These are phyloP conservation scores for Agonopterix subpropinquella DNA, from an alignment of 2,888 invertebrate species.

Conservation along the genomic window DNA sequence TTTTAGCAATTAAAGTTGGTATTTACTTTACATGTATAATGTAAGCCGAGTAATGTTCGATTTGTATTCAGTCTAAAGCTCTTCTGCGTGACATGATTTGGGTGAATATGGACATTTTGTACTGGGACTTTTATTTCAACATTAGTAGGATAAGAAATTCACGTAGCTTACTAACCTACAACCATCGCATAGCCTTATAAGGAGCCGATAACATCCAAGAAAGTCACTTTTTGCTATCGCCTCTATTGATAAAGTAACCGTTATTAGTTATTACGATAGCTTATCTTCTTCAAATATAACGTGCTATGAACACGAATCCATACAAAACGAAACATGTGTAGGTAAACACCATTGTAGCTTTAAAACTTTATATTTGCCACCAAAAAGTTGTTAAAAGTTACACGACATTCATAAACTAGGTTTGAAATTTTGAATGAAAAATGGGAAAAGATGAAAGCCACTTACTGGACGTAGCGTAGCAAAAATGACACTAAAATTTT, in stretches of 20 bases:
- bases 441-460: no score
- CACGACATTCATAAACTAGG: no score
- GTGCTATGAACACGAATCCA: constrained; percentile 6
- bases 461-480: no score
- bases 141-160: no score
- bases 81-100: background rate
- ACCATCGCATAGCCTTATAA: background rate
- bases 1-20: no score
- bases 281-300: constrained; percentile 1
- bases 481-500: no score
- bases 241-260: background rate
- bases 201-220: background rate
- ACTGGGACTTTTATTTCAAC: no score
- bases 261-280: background rate
- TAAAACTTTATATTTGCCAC: no score
- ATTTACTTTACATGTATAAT: background rate
- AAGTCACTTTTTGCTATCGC: background rate
- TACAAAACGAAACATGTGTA: background rate
- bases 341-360: no score
- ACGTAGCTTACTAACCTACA: no score
- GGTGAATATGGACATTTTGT: background rate
- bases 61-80: constrained; percentile 1
- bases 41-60: background rate
- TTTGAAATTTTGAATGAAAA: no score
- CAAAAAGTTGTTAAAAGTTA: no score